Conservation (phyloP, 2,113 vertebrate genomes). For the Syngnathoides biaculeatus region DNA sequence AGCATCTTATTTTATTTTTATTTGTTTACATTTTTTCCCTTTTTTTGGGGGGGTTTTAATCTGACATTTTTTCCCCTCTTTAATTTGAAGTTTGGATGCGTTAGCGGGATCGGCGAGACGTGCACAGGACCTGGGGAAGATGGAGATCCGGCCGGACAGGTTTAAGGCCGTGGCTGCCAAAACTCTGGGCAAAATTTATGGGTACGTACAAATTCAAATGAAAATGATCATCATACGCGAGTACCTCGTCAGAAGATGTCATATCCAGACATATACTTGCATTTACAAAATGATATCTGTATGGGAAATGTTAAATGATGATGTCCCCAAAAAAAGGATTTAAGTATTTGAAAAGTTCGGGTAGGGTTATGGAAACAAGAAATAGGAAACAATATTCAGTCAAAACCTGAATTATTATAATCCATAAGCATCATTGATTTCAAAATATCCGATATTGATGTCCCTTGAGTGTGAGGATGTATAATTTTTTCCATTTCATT, state of each 20-base stretch:
- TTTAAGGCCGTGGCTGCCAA: constrained; percentile 70
- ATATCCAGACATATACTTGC: too few species aligned
- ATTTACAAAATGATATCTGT: too few species aligned
- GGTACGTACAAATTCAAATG: constrained; percentile 49
- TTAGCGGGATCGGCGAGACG: constrained; percentile 40
- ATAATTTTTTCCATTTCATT: background rate
- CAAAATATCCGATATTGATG: background rate
- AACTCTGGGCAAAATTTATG: constrained; percentile 74
- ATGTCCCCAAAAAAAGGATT: too few species aligned
- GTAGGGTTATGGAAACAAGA: too few species aligned
- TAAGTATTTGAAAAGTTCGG: too few species aligned
- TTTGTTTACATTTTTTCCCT: too few species aligned
- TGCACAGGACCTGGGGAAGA: constrained; percentile 60
- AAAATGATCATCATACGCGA: background rate
- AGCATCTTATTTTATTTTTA: constrained; percentile 6
- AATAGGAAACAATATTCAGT: too few species aligned
- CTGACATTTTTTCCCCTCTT: constrained; percentile 5
- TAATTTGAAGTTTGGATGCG: constrained; percentile 19
- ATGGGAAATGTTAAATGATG: too few species aligned
- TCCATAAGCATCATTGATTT: background rate
- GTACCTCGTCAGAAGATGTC: too few species aligned
- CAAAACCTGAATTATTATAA: too few species aligned
- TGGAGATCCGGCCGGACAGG: constrained; percentile 75
- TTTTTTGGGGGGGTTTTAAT: background rate
- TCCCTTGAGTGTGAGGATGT: too few species aligned